Percentiles rank a stretch among this genome's conserved stretches.
phyloP scores from a whole-genome alignment of 2,888 invertebrate genomes.

The Ectemnius lituratus region DNA sequence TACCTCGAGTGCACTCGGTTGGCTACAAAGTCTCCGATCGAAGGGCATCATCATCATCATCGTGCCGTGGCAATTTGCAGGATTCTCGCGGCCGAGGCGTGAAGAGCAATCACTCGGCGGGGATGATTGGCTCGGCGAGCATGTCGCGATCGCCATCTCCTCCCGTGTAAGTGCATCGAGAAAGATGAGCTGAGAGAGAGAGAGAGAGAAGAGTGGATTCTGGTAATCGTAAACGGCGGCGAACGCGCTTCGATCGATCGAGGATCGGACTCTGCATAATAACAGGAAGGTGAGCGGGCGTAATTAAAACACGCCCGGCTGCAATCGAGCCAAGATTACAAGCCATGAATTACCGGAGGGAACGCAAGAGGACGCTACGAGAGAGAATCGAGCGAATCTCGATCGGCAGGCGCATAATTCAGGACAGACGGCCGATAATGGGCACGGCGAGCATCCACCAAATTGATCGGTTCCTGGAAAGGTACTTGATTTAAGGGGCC shows the following conservation, averaged over 20 bases:
- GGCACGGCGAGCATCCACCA: slow-evolving; percentile 25
- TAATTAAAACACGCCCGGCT: slow-evolving; percentile 63
- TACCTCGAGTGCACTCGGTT: not conserved
- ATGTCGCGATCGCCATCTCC: slow-evolving; percentile 45
- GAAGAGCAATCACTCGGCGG: not conserved
- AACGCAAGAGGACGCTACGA: slow-evolving; percentile 24
- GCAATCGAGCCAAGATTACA: slow-evolving; percentile 62
- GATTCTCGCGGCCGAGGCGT: not conserved
- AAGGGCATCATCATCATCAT: too few relatives aligned
- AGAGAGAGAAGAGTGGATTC: not conserved
- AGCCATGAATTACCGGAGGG: slow-evolving; percentile 57
- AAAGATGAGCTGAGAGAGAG: not conserved
- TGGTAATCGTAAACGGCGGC: slow-evolving; percentile 43
- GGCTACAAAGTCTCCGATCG: not conserved
- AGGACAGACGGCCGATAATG: slow-evolving; percentile 54
- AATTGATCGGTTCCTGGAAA: slow-evolving; percentile 59
- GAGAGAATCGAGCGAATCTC: slow-evolving; percentile 19
- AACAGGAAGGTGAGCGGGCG: slow-evolving; percentile 54
- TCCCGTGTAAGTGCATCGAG: slow-evolving; percentile 12
- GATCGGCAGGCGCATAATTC: slow-evolving; percentile 53
- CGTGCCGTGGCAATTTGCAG: not conserved
- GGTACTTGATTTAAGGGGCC: slow-evolving; percentile 52
- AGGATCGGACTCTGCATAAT: slow-evolving; percentile 54
- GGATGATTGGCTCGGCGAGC: slow-evolving; percentile 10
- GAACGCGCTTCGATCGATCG: slow-evolving; percentile 40